Evolutionary conservation across 2,113 vertebrate genomes (phyloP).

Genomic region (Neolamprologus devosi): DNA sequence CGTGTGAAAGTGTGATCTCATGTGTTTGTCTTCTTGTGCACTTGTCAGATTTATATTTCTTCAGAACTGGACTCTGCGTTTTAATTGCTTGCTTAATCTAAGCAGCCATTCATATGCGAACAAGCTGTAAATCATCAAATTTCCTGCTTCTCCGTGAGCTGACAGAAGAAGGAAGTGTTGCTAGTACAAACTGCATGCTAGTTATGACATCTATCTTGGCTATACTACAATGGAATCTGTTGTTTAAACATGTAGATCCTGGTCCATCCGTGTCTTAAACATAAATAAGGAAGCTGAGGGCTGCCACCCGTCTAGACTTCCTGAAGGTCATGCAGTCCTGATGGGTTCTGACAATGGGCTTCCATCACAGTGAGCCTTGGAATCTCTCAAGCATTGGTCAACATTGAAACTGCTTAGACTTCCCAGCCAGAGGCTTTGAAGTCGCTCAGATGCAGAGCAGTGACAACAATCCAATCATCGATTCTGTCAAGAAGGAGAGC

Average conservation of each 20-base stretch:
- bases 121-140: slow-evolving; percentile 1
- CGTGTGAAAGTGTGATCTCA: not conserved
- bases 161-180: slow-evolving; percentile 24
- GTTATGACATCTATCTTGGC: slow-evolving; percentile 35
- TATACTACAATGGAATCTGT: slow-evolving; percentile 36
- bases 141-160: slow-evolving; percentile 30
- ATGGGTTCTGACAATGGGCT: slow-evolving; percentile 3
- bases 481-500: not conserved
- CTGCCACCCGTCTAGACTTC: not conserved
- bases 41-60: not conserved
- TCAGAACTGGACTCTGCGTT: not conserved
- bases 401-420: not conserved
- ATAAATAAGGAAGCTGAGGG: not conserved
- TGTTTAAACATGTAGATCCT: slow-evolving; percentile 32
- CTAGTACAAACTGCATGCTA: slow-evolving; percentile 8
- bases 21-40: not conserved
- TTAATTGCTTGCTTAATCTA: not conserved
- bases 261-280: slow-evolving; percentile 28
- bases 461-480: not conserved
- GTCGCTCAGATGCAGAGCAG: not conserved
- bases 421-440: not conserved
- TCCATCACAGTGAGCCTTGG: slow-evolving; percentile 6
- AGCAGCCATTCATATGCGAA: not conserved
- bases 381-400: not conserved
- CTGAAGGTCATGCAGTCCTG: not conserved